These are phyloP conservation scores for Melanostoma mellinum DNA, from an alignment of 2,888 invertebrate genomes.

Conservation along the genomic window DNA sequence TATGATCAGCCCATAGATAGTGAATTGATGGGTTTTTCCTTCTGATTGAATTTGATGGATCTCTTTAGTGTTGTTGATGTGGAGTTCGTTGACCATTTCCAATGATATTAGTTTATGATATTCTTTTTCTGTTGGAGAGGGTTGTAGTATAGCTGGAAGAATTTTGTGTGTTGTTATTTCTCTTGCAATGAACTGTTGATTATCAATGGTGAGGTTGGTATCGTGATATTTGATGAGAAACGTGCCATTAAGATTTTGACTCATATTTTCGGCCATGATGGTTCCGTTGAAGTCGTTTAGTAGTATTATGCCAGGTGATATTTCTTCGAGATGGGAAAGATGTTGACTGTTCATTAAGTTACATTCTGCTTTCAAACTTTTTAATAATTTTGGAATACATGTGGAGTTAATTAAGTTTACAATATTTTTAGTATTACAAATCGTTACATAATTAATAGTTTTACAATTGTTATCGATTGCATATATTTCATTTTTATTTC, in stretches of 20 bases:
- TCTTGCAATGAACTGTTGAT: not conserved
- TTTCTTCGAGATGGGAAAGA: conserved; percentile 15
- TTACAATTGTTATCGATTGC: too few relatives aligned
- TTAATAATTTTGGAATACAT: not conserved
- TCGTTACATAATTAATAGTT: too few relatives aligned
- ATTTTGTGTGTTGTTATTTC: conserved; percentile 5
- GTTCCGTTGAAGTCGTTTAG: conserved; percentile 25
- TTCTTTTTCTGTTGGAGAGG: too few relatives aligned
- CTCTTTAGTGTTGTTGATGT: conserved; percentile 21
- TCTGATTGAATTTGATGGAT: not conserved
- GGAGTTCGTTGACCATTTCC: conserved; percentile 16
- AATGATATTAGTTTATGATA: conserved; percentile 17
- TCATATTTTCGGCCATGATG: conserved; percentile 13
- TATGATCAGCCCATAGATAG: not conserved
- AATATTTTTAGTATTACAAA: conserved; percentile 19
- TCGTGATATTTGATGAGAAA: conserved; percentile 33
- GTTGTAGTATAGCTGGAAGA: not conserved
- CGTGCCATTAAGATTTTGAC: conserved; percentile 18
- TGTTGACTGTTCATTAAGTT: conserved; percentile 28
- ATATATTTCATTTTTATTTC: too few relatives aligned
- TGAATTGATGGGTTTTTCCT: not conserved
- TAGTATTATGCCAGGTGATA: conserved; percentile 34
- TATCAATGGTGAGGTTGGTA: conserved; percentile 29
- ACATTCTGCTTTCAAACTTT: too few relatives aligned
- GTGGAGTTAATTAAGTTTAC: conserved; percentile 16